Conservation (phyloP, 2,113 vertebrate species). For the Siniperca chuatsi region DNA sequence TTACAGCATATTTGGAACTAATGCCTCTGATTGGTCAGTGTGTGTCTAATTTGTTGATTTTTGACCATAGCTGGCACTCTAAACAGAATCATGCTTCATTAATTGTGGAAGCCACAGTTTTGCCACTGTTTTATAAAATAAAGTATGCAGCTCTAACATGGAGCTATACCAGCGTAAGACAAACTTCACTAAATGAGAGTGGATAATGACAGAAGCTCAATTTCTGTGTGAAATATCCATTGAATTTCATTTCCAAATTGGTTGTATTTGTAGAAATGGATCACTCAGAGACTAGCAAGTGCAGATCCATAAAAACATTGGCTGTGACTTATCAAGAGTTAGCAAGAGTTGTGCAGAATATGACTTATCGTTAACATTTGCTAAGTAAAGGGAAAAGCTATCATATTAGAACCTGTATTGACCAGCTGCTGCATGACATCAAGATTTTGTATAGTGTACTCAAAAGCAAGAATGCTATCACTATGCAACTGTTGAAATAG, state of each 20-base stretch:
- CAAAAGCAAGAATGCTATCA: neutral
- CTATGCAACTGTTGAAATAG: neutral
- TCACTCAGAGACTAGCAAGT: neutral
- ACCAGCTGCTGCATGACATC: neutral
- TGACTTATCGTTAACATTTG: neutral
- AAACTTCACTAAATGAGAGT: neutral
- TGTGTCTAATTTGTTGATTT: conserved; percentile 23
- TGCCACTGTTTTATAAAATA: too few relatives aligned
- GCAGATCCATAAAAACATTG: neutral
- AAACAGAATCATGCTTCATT: conserved; percentile 21
- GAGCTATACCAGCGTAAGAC: neutral
- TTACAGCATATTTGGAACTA: conserved; percentile 16
- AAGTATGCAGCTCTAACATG: neutral
- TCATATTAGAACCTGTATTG: neutral
- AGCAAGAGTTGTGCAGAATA: neutral
- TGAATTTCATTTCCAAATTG: conserved; percentile 5
- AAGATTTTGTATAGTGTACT: neutral
- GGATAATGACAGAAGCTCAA: neutral
- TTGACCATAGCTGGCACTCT: neutral
- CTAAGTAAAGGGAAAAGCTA: rapidly evolving
- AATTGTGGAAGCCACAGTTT: conserved; percentile 22
- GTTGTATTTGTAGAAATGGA: neutral
- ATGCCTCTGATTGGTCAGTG: conserved; percentile 27
- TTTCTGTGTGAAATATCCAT: neutral
- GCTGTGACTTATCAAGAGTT: neutral